Evolutionary conservation across 2,888 invertebrate species (phyloP), one percentile per base, ranked within the genome.

Genomic region (Lymantria monacha): DNA sequence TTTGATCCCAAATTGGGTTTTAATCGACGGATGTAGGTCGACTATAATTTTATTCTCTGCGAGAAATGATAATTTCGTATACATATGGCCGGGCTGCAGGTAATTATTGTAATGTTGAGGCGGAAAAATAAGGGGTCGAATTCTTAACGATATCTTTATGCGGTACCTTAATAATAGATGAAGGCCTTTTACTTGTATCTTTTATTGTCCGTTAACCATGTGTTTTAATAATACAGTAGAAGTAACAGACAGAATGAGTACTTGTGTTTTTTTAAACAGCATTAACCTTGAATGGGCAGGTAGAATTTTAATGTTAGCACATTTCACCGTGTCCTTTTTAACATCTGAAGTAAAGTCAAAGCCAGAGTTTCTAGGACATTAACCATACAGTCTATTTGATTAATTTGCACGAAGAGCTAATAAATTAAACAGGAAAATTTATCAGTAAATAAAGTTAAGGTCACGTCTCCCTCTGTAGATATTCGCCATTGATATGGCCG

Each of bases 21-120:
- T 86, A 85, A 87, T 84, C 74, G 83, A 75, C 83, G 84, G 85
- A 84, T 81, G 79, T 72, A 72, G 76, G 70, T 57, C 61, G 58
- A 44, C 48, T 52, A 63, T 72, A 69, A 67, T 68, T 41, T 41
- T 41, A 41, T 41, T 66, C 61, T 63, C 69, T 69, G 65, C 64
- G 55, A 66, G 69, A 70, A 78, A 76, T 75, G 68, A 70, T 78
- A 74, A 79, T 78, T 79, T 76, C 41, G 58, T 69, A 73, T 76
- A 80, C 82, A 81, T 76, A 76, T 79, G 75, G 71, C 72, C 10
- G 44, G 40, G 36, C 13, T 51, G 55, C 60, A 7, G 12, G 38
- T 14, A 41, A 82, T 85, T 83, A 85, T 79, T 77, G 75, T 79
- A 79, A 83, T 78, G 63, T 66, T 61, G 64, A 63, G 66, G 66